phyloP scores from a whole-genome alignment of 2,797 vertebrate genomes.

The Acrossocheilus wenchowensis region DNA sequence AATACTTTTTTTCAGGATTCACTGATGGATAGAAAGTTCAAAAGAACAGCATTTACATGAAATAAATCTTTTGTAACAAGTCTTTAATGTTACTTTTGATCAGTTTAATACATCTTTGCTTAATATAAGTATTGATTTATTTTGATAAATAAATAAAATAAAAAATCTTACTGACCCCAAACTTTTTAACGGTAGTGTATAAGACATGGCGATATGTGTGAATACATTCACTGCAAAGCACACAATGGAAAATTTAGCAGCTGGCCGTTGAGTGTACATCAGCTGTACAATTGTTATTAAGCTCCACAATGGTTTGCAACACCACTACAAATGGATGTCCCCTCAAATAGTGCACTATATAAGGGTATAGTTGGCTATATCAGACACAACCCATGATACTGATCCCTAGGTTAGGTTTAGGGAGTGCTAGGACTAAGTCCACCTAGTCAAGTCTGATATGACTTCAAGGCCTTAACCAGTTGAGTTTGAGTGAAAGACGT shows the following conservation, averaged over 20 bases:
- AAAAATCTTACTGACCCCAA: background rate
- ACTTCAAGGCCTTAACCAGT: no score
- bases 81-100: background rate
- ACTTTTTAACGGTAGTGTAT: background rate
- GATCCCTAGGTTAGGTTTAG: background rate
- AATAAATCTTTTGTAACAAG: background rate
- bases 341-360: background rate
- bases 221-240: background rate
- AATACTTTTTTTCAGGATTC: background rate
- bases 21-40: background rate
- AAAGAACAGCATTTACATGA: background rate
- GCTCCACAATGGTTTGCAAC: constrained; percentile 4
- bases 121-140: background rate
- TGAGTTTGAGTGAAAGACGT: no score
- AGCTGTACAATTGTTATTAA: background rate
- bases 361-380: background rate
- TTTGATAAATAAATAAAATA: background rate
- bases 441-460: background rate
- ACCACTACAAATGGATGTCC: background rate
- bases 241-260: background rate
- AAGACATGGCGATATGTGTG: background rate
- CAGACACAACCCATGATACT: background rate
- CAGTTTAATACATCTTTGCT: background rate
- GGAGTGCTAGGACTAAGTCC: background rate
- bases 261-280: background rate